These are phyloP conservation scores for Metopia argyrocephala DNA, from an alignment of 2,888 invertebrate species.

Conservation along the genomic window DNA sequence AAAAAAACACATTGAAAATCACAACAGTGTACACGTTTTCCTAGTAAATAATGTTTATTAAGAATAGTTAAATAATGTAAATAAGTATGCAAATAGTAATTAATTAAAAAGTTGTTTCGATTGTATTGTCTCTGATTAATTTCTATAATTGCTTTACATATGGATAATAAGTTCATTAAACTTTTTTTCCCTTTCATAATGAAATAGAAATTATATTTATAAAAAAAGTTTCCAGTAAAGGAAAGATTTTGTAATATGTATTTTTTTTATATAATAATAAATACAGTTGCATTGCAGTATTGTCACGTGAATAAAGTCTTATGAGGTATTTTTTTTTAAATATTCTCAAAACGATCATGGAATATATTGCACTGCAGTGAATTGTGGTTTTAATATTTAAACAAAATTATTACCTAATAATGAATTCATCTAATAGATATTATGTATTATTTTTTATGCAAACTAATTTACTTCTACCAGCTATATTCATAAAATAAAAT, in stretches of 20 bases:
- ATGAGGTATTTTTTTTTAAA: too few relatives aligned
- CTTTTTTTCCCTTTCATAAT: not conserved
- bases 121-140: constrained; percentile 3
- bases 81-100: constrained; percentile 25
- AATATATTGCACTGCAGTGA: too few relatives aligned
- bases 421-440: too few relatives aligned
- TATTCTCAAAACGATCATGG: too few relatives aligned
- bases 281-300: not conserved
- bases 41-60: constrained; percentile 14
- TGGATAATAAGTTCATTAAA: constrained; percentile 45
- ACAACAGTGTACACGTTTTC: constrained; percentile 13
- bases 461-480: too few relatives aligned
- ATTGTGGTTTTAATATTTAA: too few relatives aligned
- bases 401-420: too few relatives aligned
- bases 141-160: constrained; percentile 12
- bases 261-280: not conserved
- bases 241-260: not conserved
- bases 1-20: not conserved
- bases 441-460: too few relatives aligned
- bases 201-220: not conserved
- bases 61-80: constrained; percentile 1
- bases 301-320: not conserved
- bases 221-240: constrained; percentile 5
- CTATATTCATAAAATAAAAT: too few relatives aligned
- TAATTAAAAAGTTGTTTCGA: constrained; percentile 6